Evolutionary conservation across 2,888 invertebrate genomes (phyloP), one percentile per base, ranked within the genome.

Genomic region (Drosophila austrosaltans): DNA sequence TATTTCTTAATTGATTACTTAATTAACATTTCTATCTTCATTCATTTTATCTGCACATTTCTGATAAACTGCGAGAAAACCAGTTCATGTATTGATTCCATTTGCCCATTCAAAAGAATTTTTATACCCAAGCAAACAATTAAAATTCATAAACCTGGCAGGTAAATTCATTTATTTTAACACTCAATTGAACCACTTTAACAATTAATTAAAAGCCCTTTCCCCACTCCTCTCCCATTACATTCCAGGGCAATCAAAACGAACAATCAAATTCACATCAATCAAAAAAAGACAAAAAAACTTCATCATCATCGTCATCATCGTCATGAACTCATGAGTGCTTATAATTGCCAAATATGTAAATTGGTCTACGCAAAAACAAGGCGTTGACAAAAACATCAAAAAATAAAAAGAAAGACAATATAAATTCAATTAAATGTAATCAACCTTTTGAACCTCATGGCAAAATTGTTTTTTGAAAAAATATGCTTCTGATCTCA

Each of bases 341-440:
- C 48, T 69, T 62, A 25, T 66, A 82, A 84, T 88, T 89, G 84
- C 72, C 84, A 73, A 85, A 85, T 87, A 85, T 85, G 85, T 79
- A 76, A 81, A 87, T 89, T 80, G 53, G 10, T 36, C 7, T 16
- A 22, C 36, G 16, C 8, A 36, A 36, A 36, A 36, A 63, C 57
- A 65, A 25, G 48, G 48, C 48, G 48, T 57, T 57, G 39, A 40
- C 12, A 60, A 63, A 65, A 40, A 42, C 36, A 7, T 10, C 1
- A 36, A 36, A 7, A 36, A 36, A 2, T 1, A 36, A 7, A 60
- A 53, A 28, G 0, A 16, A 16, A 16, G 0, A 16, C 16, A 68
- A 76, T 36, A 73, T 78, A 60, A 64, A 73, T 77, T 83, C 89
- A 85, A 85, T 85, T 89, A 79, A 74, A 69, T 36, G 64, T 77